Conservation (phyloP, 1,140 invertebrate genomes). For the Pogonus chalceus region DNA sequence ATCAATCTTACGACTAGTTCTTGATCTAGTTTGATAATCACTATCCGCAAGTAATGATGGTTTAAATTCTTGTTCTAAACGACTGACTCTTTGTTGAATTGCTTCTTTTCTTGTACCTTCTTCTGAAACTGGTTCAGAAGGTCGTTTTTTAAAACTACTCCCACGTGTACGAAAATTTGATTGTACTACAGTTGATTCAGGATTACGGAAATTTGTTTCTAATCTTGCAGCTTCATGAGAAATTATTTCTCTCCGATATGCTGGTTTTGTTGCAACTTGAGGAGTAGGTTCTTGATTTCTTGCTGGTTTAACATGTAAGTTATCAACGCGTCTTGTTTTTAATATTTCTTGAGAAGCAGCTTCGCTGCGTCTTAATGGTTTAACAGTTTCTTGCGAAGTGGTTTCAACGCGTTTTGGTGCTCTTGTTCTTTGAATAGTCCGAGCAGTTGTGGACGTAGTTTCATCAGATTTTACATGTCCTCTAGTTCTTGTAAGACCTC, state of each 20-base stretch:
- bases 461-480: neutral
- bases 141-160: neutral
- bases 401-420: neutral
- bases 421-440: neutral
- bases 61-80: too few relatives aligned
- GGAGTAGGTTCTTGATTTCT: too few relatives aligned
- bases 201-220: too few relatives aligned
- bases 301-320: too few relatives aligned
- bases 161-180: too few relatives aligned
- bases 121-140: neutral
- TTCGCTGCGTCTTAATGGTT: too few relatives aligned
- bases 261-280: neutral
- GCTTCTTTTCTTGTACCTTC: neutral
- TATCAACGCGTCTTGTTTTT: too few relatives aligned
- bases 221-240: too few relatives aligned
- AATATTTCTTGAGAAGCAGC: too few relatives aligned
- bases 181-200: too few relatives aligned
- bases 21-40: neutral
- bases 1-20: neutral
- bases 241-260: neutral
- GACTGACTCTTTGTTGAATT: neutral
- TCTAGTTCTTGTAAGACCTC: constrained; percentile 15
- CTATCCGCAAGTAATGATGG: too few relatives aligned
- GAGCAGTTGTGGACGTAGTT: neutral
- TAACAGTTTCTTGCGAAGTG: neutral